phyloP scores from a whole-genome alignment of 2,797 vertebrate species.

The Alcedo quadribrachys region DNA sequence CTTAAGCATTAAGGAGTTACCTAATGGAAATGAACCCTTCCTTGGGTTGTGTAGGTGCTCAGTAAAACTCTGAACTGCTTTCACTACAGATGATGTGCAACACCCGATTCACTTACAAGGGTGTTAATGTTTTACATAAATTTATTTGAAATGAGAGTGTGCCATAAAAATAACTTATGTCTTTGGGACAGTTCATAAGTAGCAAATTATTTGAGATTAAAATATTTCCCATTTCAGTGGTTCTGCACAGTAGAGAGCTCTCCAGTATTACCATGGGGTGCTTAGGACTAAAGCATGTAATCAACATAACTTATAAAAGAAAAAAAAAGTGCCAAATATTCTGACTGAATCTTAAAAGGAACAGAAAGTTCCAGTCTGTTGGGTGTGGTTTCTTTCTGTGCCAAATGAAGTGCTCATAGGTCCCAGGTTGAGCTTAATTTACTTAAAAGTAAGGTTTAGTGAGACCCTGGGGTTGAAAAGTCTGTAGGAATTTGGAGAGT shows the following conservation, averaged over 20 bases:
- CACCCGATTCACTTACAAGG: neutral
- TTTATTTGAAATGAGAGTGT: neutral
- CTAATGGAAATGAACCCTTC: neutral
- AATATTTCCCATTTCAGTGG: conserved; percentile 3
- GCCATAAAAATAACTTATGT: neutral
- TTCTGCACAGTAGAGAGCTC: neutral
- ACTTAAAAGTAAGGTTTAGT: neutral
- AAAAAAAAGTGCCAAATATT: neutral
- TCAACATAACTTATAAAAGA: neutral
- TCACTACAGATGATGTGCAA: neutral
- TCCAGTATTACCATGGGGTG: neutral
- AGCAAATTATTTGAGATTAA: conserved; percentile 10
- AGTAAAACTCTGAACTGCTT: neutral
- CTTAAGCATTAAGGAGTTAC: neutral
- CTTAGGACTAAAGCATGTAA: neutral
- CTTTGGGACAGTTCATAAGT: neutral
- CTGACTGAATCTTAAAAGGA: neutral
- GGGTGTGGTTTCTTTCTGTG: accelerated
- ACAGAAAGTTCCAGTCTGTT: neutral
- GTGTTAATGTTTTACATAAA: neutral
- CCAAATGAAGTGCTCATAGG: neutral
- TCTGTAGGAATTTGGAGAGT: neutral
- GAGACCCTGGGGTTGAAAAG: neutral
- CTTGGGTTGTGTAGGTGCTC: neutral
- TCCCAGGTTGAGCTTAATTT: neutral